These are phyloP conservation scores for Tricholaema leucomelas DNA, from an alignment of 2,113 vertebrate genomes.

Conservation along the genomic window DNA sequence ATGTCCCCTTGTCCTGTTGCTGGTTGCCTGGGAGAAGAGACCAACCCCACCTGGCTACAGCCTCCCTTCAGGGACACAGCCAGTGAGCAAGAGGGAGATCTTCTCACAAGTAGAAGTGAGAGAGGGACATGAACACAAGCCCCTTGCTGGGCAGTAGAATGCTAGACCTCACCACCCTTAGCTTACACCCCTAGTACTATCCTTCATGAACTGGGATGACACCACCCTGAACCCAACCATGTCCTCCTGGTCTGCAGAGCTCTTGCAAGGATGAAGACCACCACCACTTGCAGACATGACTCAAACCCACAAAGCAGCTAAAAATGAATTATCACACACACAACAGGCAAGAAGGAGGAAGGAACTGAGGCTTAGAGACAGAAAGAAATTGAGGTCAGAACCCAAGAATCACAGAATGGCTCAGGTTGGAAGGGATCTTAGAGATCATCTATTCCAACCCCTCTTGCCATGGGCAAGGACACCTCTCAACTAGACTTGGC, in stretches of 20 bases:
- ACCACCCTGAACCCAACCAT: neutral
- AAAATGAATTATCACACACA: neutral
- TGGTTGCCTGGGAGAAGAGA: too few species aligned
- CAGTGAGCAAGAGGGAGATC: accelerated
- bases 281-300: neutral
- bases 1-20: too few species aligned
- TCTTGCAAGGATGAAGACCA: neutral
- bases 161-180: neutral
- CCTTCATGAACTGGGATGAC: accelerated
- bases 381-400: neutral
- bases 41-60: too few species aligned
- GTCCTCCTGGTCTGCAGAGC: neutral
- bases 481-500: too few species aligned
- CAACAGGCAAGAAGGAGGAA: neutral
- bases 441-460: too few species aligned
- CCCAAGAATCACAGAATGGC: neutral
- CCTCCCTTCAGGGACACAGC: too few species aligned
- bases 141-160: neutral
- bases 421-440: too few species aligned
- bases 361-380: neutral
- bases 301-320: neutral
- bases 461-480: too few species aligned
- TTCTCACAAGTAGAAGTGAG: neutral
- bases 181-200: neutral
- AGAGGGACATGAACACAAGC: accelerated